Evolutionary conservation across 2,113 vertebrate species (phyloP), one percentile per base, ranked within the genome.

Genomic region (Trematocara variabile): DNA sequence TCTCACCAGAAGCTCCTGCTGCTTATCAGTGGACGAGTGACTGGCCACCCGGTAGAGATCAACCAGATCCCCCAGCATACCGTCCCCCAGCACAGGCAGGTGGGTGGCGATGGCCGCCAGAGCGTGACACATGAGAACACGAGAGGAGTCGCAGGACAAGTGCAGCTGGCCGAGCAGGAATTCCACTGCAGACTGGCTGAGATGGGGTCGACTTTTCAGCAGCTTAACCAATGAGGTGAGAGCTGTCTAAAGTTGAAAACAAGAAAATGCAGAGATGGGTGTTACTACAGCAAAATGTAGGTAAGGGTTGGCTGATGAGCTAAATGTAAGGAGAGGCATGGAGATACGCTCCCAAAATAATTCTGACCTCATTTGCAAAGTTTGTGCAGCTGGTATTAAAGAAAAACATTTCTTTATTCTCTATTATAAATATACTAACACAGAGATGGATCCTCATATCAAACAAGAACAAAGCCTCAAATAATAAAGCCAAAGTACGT

Each of bases 1-100:
- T 58, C 96, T 97, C 92, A 99, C 98, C 97, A 99, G 94, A 84
- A 99, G 98, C 80, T 99, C 98, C 79, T 99, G 99, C 78, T 99
- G 98, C 90, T 98, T 98, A 93, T 98, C 97, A 0, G 97, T 97
- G 68, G 97, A 94, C 6, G 97, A 97, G 30, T 87, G 95, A 75
- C 97, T 97, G 50, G 97, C 98, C 75, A 98, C 96, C 88, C 96
- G 96, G 91, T 98, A 99, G 52, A 99, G 97, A 56, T 98, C 98
- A 94, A 99, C 95, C 2, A 99, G 95, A 92, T 99, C 98, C 63
- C 97, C 98, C 22, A 99, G 97, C 96, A 99, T 99, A 3, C 98
- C 97, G 16, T 99, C 97, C 1, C 97, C 98, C 85, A 99, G 63
- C 68, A 99, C 98, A 0, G 98, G 98, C 91, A 98, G 96, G 94